A percentile compares a stretch with the other conserved stretches of the same genome.
Evolutionary conservation across 2,113 vertebrate genomes (phyloP).

Genomic region (Ageneiosus marmoratus): DNA sequence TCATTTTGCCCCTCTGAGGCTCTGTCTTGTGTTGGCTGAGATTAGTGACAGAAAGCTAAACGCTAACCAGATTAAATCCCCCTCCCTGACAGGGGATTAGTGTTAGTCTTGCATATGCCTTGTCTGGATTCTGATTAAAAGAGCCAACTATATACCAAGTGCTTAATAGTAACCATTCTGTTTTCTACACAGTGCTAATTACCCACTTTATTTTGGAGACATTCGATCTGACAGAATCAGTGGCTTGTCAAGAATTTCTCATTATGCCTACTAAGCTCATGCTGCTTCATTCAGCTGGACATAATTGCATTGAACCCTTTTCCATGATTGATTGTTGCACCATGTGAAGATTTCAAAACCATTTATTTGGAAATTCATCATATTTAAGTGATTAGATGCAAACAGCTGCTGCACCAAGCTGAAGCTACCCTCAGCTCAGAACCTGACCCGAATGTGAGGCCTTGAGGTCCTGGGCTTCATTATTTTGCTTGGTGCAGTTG

Average conservation of each 20-base stretch:
- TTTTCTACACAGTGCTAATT: background rate
- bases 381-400: constrained; percentile 10
- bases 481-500: constrained; percentile 58
- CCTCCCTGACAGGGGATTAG: constrained; percentile 52
- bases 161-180: constrained; percentile 6
- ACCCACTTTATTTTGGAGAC: background rate
- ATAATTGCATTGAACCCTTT: background rate
- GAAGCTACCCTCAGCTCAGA: constrained; percentile 61
- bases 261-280: background rate
- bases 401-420: constrained; percentile 40
- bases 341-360: background rate
- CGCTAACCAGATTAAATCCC: constrained; percentile 54
- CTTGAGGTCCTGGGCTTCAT: constrained; percentile 72
- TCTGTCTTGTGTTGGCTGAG: constrained; percentile 35
- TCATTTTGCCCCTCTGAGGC: too few relatives aligned
- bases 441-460: constrained; percentile 59
- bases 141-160: background rate
- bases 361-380: constrained; percentile 34
- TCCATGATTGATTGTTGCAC: background rate
- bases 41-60: constrained; percentile 42
- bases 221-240: constrained; percentile 34
- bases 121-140: constrained; percentile 30
- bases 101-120: background rate
- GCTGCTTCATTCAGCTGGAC: background rate
- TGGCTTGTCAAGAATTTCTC: constrained; percentile 16